Evolutionary conservation across 2,113 vertebrate genomes (phyloP).

Genomic region (Tautogolabrus adspersus): DNA sequence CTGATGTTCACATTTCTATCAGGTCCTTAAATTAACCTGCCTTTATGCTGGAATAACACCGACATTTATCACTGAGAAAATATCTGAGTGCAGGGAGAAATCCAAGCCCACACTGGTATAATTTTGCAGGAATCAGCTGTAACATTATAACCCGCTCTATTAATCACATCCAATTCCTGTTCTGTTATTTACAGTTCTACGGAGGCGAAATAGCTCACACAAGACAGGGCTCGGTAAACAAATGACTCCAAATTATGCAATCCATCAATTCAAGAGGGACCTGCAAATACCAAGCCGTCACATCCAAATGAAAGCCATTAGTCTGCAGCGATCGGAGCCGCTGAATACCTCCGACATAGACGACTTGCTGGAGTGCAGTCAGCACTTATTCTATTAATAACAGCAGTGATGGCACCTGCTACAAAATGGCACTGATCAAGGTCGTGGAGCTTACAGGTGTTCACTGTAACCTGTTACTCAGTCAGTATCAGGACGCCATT

Average conservation of each 20-base stretch:
- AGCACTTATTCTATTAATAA: conserved; percentile 74
- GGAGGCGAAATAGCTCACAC: conserved; percentile 50
- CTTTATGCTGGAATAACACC: neutral
- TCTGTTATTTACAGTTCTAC: conserved; percentile 60
- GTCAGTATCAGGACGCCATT: conserved; percentile 9
- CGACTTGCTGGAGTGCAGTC: conserved; percentile 60
- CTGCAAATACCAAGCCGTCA: conserved; percentile 77
- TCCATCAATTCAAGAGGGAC: conserved; percentile 74
- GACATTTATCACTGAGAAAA: conserved; percentile 2
- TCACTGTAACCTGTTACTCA: conserved; percentile 43
- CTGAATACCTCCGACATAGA: conserved; percentile 61
- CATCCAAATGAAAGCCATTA: conserved; percentile 79
- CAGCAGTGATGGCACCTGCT: conserved; percentile 61
- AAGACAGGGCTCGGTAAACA: conserved; percentile 72
- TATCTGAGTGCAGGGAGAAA: conserved; percentile 1
- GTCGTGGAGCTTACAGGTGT: conserved; percentile 62
- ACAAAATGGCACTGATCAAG: conserved; percentile 62
- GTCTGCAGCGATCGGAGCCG: conserved; percentile 70
- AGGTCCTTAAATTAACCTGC: conserved; percentile 33
- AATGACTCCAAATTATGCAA: conserved; percentile 76
- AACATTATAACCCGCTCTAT: conserved; percentile 51
- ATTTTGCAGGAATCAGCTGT: conserved; percentile 49
- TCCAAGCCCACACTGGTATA: conserved; percentile 27
- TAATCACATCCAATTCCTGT: conserved; percentile 59
- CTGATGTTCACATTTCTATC: conserved; percentile 13